phyloP scores from a whole-genome alignment of 2,888 invertebrate species.

The Macropis europaea region DNA sequence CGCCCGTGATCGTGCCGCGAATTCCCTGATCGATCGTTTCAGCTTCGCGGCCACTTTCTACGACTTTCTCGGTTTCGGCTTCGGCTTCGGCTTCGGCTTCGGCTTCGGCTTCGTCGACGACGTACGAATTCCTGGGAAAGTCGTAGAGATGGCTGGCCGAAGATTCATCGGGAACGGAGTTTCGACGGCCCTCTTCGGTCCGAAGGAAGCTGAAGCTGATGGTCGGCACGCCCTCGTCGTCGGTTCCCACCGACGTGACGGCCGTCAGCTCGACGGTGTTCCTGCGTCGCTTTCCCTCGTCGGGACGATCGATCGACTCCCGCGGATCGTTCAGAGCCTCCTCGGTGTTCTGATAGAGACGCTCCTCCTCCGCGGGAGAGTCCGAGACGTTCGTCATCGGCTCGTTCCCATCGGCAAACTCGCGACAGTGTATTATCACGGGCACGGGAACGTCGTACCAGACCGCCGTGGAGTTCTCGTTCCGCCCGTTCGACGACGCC shows the following conservation, averaged over 20 bases:
- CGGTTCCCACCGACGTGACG: constrained; percentile 66
- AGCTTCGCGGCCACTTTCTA: constrained; percentile 11
- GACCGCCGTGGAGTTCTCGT: constrained; percentile 56
- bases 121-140: constrained; percentile 58
- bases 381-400: too few relatives aligned
- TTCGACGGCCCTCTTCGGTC: constrained; percentile 27
- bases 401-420: constrained; percentile 37
- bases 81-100: background rate
- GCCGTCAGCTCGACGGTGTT: constrained; percentile 73
- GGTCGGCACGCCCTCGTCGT: constrained; percentile 70
- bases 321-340: constrained; percentile 52
- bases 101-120: background rate
- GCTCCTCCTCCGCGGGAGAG: background rate
- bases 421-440: constrained; percentile 70
- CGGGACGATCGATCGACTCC: background rate
- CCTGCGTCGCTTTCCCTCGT: constrained; percentile 62
- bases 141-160: constrained; percentile 63
- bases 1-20: background rate
- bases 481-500: constrained; percentile 10
- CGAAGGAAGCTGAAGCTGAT: constrained; percentile 75
- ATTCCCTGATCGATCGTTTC: background rate
- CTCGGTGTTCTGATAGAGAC: constrained; percentile 64
- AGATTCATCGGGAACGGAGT: constrained; percentile 4
- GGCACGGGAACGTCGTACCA: constrained; percentile 75
- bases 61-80: constrained; percentile 34